Percentiles rank a stretch among this genome's conserved stretches.
These are phyloP conservation scores for Anseranas semipalmata DNA, from an alignment of 2,113 vertebrate genomes.

Conservation along the genomic window DNA sequence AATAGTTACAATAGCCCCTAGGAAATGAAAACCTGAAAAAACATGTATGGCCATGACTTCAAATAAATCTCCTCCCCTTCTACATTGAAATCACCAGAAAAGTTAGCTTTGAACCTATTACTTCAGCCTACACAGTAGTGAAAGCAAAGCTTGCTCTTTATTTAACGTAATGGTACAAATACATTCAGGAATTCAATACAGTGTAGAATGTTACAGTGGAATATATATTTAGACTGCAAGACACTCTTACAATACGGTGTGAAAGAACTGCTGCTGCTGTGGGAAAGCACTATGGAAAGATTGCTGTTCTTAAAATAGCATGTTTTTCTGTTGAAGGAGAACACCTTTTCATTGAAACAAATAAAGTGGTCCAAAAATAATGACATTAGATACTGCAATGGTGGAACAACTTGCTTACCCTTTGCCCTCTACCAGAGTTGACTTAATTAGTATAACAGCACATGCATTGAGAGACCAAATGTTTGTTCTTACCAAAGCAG, in stretches of 20 bases:
- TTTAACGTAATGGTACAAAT: background rate
- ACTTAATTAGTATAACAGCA: background rate
- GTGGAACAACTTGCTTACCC: background rate
- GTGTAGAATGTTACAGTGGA: background rate
- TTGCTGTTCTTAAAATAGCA: background rate
- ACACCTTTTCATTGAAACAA: background rate
- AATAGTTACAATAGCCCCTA: background rate
- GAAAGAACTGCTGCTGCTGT: background rate
- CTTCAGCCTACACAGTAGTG: background rate
- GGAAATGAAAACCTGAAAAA: background rate
- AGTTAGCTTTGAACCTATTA: background rate
- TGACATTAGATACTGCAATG: background rate
- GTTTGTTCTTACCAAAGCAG: background rate
- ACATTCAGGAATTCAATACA: background rate
- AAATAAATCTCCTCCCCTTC: background rate
- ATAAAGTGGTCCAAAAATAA: background rate
- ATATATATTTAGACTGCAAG: background rate
- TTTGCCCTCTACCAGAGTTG: background rate
- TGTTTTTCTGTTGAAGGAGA: background rate
- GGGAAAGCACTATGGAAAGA: background rate
- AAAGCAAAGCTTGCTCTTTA: background rate
- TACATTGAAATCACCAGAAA: background rate
- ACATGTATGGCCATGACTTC: background rate
- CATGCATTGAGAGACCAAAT: background rate
- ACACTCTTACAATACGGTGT: background rate